Evolutionary conservation across 2,888 invertebrate genomes (phyloP).

Genomic region (Ophion ellenae): DNA sequence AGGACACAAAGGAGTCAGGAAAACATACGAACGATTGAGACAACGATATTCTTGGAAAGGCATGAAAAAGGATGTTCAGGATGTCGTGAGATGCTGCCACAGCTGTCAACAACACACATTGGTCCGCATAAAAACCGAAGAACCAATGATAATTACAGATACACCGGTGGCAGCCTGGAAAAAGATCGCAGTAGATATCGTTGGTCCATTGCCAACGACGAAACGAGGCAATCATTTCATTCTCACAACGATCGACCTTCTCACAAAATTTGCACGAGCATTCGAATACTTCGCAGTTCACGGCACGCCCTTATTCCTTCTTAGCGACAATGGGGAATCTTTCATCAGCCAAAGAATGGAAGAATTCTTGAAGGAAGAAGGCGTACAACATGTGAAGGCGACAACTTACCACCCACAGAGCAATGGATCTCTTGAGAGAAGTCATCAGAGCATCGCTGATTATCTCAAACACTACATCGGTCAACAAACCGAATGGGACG

Average conservation of each 20-base stretch:
- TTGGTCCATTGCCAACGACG: slow-evolving; percentile 65
- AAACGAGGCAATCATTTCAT: slow-evolving; percentile 55
- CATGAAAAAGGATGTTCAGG: slow-evolving; percentile 58
- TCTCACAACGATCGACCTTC: slow-evolving; percentile 1
- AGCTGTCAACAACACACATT: slow-evolving; percentile 66
- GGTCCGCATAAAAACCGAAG: slow-evolving; percentile 55
- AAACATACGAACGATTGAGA: slow-evolving; percentile 51
- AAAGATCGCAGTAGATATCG: slow-evolving; percentile 64
- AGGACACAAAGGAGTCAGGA: slow-evolving; percentile 57
- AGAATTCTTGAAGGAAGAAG: slow-evolving; percentile 72
- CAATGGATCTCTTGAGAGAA: slow-evolving; percentile 76
- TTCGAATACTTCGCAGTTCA: slow-evolving; percentile 1
- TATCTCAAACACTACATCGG: slow-evolving; percentile 75
- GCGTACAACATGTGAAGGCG: slow-evolving; percentile 74
- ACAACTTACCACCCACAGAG: slow-evolving; percentile 75
- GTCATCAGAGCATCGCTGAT: slow-evolving; percentile 74
- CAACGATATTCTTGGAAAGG: slow-evolving; percentile 53
- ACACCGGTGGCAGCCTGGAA: slow-evolving; percentile 62
- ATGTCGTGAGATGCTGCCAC: slow-evolving; percentile 59
- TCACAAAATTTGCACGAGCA: slow-evolving; percentile 12
- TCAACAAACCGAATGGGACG: slow-evolving; percentile 76
- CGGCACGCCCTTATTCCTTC: not conserved
- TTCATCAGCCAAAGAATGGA: slow-evolving; percentile 7
- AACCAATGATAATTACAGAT: slow-evolving; percentile 65
- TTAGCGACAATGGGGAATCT: slow-evolving; percentile 9